phyloP scores from a whole-genome alignment of 2,797 vertebrate species.

The Hemibagrus guttatus region DNA sequence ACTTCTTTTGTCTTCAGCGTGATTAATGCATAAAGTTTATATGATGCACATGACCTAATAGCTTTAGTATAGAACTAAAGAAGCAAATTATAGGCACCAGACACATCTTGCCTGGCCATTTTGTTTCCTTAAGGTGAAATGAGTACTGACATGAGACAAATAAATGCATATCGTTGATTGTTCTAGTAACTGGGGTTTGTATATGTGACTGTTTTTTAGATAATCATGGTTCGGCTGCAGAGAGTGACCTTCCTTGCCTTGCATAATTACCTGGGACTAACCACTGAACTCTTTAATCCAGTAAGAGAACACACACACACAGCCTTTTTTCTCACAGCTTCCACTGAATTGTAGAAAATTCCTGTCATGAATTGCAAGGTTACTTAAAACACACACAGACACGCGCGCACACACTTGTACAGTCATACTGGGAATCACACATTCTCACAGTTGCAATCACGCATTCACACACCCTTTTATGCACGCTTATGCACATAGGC shows the following conservation, averaged over 20 bases:
- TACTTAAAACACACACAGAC: conserved; percentile 5
- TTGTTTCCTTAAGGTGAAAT: background rate
- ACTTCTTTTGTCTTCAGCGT: background rate
- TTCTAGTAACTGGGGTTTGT: background rate
- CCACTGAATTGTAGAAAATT: background rate
- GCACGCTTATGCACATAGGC: background rate
- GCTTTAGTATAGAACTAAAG: background rate
- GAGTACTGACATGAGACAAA: background rate
- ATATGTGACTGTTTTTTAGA: conserved; percentile 68
- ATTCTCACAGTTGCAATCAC: conserved; percentile 8
- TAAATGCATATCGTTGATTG: background rate
- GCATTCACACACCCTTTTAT: conserved; percentile 16
- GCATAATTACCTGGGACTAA: conserved; percentile 93
- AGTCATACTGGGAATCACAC: conserved; percentile 10
- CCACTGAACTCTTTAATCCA: conserved; percentile 91
- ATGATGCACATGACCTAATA: background rate
- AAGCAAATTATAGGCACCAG: background rate
- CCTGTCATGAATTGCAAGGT: background rate
- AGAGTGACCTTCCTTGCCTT: conserved; percentile 92
- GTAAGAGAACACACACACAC: conserved; percentile 64
- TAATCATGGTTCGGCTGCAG: conserved; percentile 96
- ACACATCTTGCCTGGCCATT: background rate
- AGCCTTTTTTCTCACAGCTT: background rate
- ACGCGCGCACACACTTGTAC: background rate
- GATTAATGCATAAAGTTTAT: background rate